Base-by-base conservation (phyloP, 2,113 vertebrate species). In the Bubo scandiacus region DNA sequence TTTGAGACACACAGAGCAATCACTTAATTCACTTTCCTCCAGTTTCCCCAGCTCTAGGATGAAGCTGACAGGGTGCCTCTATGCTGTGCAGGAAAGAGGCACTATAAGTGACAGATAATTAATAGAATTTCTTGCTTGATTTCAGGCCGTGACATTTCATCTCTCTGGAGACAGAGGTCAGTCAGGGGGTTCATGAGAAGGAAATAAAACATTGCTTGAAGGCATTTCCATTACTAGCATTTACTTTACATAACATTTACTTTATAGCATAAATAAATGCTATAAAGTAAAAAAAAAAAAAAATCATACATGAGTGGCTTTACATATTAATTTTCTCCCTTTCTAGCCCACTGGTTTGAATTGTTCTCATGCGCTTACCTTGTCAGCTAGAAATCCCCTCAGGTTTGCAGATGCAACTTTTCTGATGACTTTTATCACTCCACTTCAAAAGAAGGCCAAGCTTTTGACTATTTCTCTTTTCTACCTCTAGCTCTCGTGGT, bases 41-140 rank as follows among this genome's bases (percentile, higher is more conserved):
- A 54, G 67, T 86, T 96, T 88, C 27, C 47, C 43, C 52, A 86
- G 58, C 49, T 75, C 47, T n/a, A 79, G 66, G 38, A 36, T 7
- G 38, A 73, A 80, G 67, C 45, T 73, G 63, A 90, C 4, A 9
- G 57, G 71, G 45, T 83, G 38, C 81, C 1, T 0, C 43, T 38
- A 40, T 6, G 4, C 36, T 86, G 30, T 38, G 47, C 42, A 84
- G 45, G 27, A 79, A 91, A 90, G 74, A 92, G 68, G 54, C 36
- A 77, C 34, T 25, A 0, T 85, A 93, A 88, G n/a, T 66, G 66
- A 30, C 47, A 71, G 62, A 47, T 85, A 94, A 96, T 92, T 90
- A 73, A 42, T 77, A 55, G 66, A 92, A 96, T 77, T 90, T 47
- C 61, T 89, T 84, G 42, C 32, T 93, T 88, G 79, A 90, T 91